Evolutionary conservation across 1,140 invertebrate species (phyloP), one percentile per base, ranked within the genome.

Genomic region (Reticulitermes speratus): DNA sequence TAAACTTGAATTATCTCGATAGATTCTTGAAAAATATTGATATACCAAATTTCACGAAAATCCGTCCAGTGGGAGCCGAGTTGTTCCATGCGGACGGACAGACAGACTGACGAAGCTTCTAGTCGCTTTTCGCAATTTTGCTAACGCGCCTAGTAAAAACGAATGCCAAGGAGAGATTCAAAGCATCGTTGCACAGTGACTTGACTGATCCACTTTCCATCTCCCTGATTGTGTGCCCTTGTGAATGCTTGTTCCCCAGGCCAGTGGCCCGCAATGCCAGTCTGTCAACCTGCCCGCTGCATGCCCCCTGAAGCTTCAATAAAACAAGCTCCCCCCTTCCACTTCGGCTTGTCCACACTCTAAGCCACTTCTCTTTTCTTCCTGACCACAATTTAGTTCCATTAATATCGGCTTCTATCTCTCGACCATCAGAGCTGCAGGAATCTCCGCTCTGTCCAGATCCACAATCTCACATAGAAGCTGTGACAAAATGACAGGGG

Each of bases 261-360:
- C 65, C 65, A 75, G 9, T 75, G 65, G 65, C 65, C 65, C 65
- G 65, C 65, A 16, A 25, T 75, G 65, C 25, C n/a, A 9, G 65
- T 2, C 65, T 75, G 65, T 75, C 65, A 75, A 75, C 65, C 65
- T 75, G n/a, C 65, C 59, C 45, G 45, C 45, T 48, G 45, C 14
- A 48, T 48, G 45, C 45, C 65, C 65, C 65, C 65, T 30, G 65
- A 75, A 75, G 65, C 65, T 75, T 75, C 65, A 75, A 75, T 75
- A 75, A 75, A 75, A n/a, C 65, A 75, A 75, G 65, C 65, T 9
- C 21, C 59, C 59, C 25, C 65, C 65, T 30, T 30, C n/a, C 65
- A n/a, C 65, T 75, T 75, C 65, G 65, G 65, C 65, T 75, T 75
- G 65, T 75, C 65, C 65, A 75, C 65, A 75, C 65, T 75, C 65